Conservation (phyloP, 2,113 vertebrate genomes). For the Oxyura jamaicensis region DNA sequence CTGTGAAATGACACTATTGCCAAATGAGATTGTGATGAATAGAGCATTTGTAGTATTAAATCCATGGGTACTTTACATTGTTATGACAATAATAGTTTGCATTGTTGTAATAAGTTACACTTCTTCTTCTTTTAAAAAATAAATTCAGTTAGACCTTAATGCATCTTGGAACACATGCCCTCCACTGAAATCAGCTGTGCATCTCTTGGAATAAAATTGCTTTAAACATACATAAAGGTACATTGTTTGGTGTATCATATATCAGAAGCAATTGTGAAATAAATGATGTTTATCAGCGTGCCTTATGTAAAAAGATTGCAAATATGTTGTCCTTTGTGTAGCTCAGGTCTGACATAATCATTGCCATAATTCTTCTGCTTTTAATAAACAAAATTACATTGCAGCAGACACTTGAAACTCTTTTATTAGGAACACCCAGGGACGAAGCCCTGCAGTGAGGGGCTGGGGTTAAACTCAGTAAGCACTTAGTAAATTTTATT, state of each 20-base stretch:
- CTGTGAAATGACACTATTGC: constrained; percentile 49
- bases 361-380: constrained; percentile 24
- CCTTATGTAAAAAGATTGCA: constrained; percentile 27
- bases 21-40: constrained; percentile 68
- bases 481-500: constrained; percentile 3
- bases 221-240: constrained; percentile 36
- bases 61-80: constrained; percentile 55
- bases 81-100: constrained; percentile 70
- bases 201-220: constrained; percentile 25
- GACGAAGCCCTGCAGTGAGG: not conserved
- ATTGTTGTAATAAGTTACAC: constrained; percentile 51
- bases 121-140: constrained; percentile 54
- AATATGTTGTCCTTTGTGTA: not conserved
- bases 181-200: constrained; percentile 31
- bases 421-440: not conserved
- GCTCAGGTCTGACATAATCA: constrained; percentile 19
- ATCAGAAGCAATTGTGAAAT: constrained; percentile 34
- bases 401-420: constrained; percentile 29
- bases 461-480: not conserved
- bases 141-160: constrained; percentile 37
- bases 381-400: constrained; percentile 48
- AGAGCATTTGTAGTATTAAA: constrained; percentile 61
- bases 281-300: constrained; percentile 48
- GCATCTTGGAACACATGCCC: constrained; percentile 14
- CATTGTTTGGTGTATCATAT: not conserved